Conservation (phyloP, 2,888 invertebrate genomes). For the Pandemis cinnamomeana region DNA sequence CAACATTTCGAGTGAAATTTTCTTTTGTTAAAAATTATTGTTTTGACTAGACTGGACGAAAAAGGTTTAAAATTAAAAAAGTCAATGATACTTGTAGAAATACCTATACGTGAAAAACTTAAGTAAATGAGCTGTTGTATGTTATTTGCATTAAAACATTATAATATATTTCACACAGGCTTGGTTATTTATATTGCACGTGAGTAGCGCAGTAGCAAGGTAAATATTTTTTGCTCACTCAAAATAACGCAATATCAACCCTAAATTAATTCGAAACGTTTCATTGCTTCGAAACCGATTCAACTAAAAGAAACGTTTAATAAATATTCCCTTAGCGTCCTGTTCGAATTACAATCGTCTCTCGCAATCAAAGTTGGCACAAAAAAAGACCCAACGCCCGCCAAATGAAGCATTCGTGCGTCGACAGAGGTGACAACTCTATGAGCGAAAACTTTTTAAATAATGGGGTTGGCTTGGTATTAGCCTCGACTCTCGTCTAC, state of each 20-base stretch:
- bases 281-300: conserved; percentile 12
- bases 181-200: no score
- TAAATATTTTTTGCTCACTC: no score
- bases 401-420: conserved; percentile 51
- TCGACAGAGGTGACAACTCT: conserved; percentile 42
- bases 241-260: not conserved
- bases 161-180: no score
- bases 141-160: no score
- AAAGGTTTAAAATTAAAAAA: no score
- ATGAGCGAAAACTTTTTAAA: conserved; percentile 30
- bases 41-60: no score
- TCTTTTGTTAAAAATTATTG: no score
- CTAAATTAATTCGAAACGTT: not conserved
- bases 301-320: conserved; percentile 47
- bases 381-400: conserved; percentile 52
- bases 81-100: no score
- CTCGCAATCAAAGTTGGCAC: conserved; percentile 63
- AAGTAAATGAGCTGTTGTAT: no score
- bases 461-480: not conserved
- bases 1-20: not conserved
- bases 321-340: conserved; percentile 66
- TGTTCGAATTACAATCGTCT: conserved; percentile 51
- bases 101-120: no score
- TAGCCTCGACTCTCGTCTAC: no score
- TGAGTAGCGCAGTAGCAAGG: no score